Conservation (phyloP, 2,888 invertebrate genomes). For the Aphidoletes aphidimyza region DNA sequence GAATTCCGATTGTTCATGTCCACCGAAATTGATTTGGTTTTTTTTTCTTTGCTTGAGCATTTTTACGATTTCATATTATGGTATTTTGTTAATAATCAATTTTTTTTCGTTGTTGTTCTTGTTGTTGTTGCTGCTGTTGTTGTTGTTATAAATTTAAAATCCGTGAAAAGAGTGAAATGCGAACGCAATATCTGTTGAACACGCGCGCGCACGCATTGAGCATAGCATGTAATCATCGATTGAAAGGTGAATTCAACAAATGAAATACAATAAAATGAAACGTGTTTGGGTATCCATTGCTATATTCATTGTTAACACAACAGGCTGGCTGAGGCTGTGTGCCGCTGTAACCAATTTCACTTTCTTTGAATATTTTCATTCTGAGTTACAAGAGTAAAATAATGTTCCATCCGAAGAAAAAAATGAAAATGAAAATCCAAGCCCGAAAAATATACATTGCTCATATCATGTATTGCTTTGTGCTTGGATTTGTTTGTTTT, state of each 20-base stretch:
- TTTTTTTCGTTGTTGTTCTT: background rate
- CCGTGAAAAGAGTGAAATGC: background rate
- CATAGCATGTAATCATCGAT: slow-evolving; percentile 48
- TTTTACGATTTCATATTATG: slow-evolving; percentile 43
- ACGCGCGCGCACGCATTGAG: background rate
- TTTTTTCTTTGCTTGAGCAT: background rate
- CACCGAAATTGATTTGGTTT: slow-evolving; percentile 29
- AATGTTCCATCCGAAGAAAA: background rate
- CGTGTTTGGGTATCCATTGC: background rate
- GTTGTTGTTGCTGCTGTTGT: background rate
- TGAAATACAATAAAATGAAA: slow-evolving; percentile 8
- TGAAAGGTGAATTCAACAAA: background rate
- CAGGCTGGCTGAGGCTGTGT: background rate
- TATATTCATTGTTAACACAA: background rate
- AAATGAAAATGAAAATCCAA: background rate
- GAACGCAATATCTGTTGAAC: background rate
- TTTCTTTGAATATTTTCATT: slow-evolving; percentile 2
- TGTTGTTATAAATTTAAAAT: background rate
- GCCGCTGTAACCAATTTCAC: slow-evolving; percentile 9
- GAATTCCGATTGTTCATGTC: slow-evolving; percentile 32
- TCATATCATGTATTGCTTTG: no score
- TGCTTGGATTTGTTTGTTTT: background rate
- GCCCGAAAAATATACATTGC: no score
- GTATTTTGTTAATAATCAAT: background rate
- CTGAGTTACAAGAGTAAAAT: background rate